Percentiles rank a stretch among this genome's conserved stretches.
Evolutionary conservation across 1,140 invertebrate species (phyloP).

Genomic region (Zaprionus tsacasi): DNA sequence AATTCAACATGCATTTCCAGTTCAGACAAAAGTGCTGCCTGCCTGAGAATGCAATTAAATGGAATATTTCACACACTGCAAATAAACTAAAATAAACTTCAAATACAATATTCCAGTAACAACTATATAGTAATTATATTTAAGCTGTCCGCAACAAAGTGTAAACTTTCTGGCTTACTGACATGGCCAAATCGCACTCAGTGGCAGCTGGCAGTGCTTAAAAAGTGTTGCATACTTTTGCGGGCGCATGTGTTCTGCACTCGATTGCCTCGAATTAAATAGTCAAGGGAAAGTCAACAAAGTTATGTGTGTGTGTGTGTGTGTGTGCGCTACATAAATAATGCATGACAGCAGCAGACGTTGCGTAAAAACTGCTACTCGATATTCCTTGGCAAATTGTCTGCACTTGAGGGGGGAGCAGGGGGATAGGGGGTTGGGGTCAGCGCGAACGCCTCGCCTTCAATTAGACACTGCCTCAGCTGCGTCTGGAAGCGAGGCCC

Average conservation of each 20-base stretch:
- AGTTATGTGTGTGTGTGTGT: slow-evolving; percentile 11
- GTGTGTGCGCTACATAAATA: slow-evolving; percentile 10
- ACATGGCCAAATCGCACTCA: background rate
- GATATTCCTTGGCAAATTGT: background rate
- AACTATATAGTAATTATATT: background rate
- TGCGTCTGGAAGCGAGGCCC: slow-evolving; percentile 2
- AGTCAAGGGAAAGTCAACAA: background rate
- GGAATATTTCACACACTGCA: background rate
- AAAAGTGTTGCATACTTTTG: slow-evolving; percentile 31
- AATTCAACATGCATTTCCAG: background rate
- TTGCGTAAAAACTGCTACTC: background rate
- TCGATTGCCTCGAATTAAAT: slow-evolving; percentile 19
- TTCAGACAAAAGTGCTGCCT: background rate
- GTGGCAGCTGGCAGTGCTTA: background rate
- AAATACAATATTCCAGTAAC: background rate
- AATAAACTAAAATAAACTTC: background rate
- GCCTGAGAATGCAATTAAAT: background rate
- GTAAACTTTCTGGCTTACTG: background rate
- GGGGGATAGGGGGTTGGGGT: background rate
- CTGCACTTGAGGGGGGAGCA: background rate
- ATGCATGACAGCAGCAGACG: slow-evolving; percentile 1
- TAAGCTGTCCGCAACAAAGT: background rate
- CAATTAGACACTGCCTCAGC: slow-evolving; percentile 15
- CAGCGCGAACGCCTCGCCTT: background rate
- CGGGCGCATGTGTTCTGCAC: slow-evolving; percentile 5